Evolutionary conservation across 2,888 invertebrate genomes (phyloP).

Genomic region (Lithophane ornitopus): DNA sequence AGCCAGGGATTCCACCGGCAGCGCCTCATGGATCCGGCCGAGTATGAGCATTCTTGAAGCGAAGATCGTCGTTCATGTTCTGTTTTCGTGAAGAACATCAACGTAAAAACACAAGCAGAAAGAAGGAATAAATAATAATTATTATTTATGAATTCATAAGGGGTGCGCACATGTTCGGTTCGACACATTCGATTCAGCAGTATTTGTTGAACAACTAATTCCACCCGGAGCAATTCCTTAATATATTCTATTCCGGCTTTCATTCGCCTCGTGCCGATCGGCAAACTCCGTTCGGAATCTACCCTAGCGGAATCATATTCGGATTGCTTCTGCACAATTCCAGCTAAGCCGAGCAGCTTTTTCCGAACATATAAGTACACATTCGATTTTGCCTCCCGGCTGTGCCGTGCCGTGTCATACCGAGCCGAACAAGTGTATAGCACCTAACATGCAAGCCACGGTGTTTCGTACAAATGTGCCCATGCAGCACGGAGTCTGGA

Average conservation of each 20-base stretch:
- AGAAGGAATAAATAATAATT: background rate
- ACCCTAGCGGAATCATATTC: background rate
- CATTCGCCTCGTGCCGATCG: background rate
- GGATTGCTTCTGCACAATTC: too few species aligned
- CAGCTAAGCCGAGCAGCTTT: too few species aligned
- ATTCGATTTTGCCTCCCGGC: background rate
- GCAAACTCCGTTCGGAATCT: too few species aligned
- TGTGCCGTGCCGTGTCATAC: too few species aligned
- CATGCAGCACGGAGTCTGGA: background rate
- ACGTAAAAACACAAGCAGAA: background rate
- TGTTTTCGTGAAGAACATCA: conserved; percentile 6
- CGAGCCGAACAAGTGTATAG: too few species aligned
- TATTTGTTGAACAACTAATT: background rate
- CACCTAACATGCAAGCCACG: too few species aligned
- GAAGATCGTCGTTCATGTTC: conserved; percentile 56
- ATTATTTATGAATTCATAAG: background rate
- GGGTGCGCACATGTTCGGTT: background rate
- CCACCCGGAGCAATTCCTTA: too few species aligned
- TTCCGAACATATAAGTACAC: background rate
- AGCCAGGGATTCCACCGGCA: conserved; percentile 60
- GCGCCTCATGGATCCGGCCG: conserved; percentile 18
- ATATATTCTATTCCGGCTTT: background rate
- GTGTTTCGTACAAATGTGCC: background rate
- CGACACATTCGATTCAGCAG: background rate
- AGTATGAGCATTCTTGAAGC: conserved; percentile 65